phyloP scores from a whole-genome alignment of 2,888 invertebrate genomes.

The Melanargia galathea region DNA sequence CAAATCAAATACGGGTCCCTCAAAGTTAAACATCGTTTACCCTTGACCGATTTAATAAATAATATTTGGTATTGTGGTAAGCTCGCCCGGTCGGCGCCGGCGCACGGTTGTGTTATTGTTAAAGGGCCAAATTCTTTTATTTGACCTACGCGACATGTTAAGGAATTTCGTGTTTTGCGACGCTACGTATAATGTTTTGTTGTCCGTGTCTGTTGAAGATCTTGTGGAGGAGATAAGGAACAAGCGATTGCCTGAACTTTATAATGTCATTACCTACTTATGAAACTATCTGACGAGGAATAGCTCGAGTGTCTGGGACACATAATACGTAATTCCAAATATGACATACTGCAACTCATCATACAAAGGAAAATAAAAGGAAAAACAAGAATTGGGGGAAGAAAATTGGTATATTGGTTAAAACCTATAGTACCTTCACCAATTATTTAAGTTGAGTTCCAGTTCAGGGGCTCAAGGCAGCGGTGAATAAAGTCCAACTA shows the following conservation, averaged over 20 bases:
- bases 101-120: constrained; percentile 78
- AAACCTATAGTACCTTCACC: too few relatives aligned
- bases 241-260: constrained; percentile 2
- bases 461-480: too few relatives aligned
- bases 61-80: constrained; percentile 60
- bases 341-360: too few relatives aligned
- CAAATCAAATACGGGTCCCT: constrained; percentile 21
- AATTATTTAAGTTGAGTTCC: too few relatives aligned
- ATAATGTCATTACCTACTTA: not conserved
- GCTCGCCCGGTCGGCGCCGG: constrained; percentile 62
- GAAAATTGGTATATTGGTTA: too few relatives aligned
- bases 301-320: too few relatives aligned
- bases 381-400: too few relatives aligned
- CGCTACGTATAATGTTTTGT: constrained; percentile 8
- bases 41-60: constrained; percentile 53
- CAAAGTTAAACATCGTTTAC: constrained; percentile 20
- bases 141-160: constrained; percentile 70
- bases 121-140: constrained; percentile 74
- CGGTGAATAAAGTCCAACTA: too few relatives aligned
- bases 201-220: constrained; percentile 12
- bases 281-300: too few relatives aligned
- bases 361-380: too few relatives aligned
- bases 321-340: too few relatives aligned
- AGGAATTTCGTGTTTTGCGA: constrained; percentile 65
- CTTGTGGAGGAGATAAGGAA: not conserved